phyloP scores from a whole-genome alignment of 2,888 invertebrate species.

The Colletes collaris region DNA sequence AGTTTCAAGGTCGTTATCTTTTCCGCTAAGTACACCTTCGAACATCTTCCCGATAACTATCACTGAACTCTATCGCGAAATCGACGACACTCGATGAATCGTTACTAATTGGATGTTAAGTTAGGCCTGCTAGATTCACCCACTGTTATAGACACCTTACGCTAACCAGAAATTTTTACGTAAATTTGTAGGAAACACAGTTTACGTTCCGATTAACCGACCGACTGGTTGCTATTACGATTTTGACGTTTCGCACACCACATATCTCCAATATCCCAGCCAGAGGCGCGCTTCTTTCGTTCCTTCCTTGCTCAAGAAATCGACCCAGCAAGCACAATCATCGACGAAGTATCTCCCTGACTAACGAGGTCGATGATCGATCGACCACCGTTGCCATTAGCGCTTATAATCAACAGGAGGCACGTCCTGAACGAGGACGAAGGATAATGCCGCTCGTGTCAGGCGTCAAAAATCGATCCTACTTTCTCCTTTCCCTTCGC shows the following conservation, averaged over 20 bases:
- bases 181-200: neutral
- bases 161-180: neutral
- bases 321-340: constrained; percentile 15
- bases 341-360: constrained; percentile 17
- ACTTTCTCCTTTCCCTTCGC: constrained; percentile 33
- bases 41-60: constrained; percentile 6
- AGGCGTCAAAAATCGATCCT: constrained; percentile 46
- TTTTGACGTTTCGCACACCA: neutral
- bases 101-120: neutral
- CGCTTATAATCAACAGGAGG: constrained; percentile 52
- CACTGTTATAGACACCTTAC: neutral
- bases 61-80: constrained; percentile 26
- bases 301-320: neutral
- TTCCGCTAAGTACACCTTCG: constrained; percentile 17
- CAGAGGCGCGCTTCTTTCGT: neutral
- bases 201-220: neutral
- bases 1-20: constrained; percentile 57
- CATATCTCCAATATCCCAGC: neutral
- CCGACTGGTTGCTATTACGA: neutral
- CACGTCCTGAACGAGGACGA: constrained; percentile 35
- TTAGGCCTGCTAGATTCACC: neutral
- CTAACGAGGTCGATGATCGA: constrained; percentile 50
- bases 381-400: constrained; percentile 24
- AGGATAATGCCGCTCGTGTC: constrained; percentile 38
- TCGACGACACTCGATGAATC: constrained; percentile 24